phyloP scores from a whole-genome alignment of 2,888 invertebrate species.

The Melinaea menophilus region DNA sequence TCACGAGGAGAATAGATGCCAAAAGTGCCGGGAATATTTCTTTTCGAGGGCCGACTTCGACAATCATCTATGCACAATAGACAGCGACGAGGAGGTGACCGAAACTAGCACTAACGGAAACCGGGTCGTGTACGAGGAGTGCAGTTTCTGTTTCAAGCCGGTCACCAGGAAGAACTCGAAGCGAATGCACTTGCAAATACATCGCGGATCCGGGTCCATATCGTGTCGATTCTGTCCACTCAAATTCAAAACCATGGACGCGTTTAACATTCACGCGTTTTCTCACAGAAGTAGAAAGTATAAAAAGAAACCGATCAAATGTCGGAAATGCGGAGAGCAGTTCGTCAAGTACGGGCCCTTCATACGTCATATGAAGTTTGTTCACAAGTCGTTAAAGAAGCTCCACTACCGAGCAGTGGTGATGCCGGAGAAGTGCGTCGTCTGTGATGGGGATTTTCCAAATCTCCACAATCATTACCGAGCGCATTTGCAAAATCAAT shows the following conservation, averaged over 20 bases:
- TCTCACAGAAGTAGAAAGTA: conserved; percentile 71
- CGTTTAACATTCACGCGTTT: conserved; percentile 71
- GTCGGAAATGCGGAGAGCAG: conserved; percentile 63
- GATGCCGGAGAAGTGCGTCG: conserved; percentile 76
- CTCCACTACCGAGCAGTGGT: conserved; percentile 64
- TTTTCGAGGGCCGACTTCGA: conserved; percentile 60
- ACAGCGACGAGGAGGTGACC: conserved; percentile 62
- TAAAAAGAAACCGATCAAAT: conserved; percentile 65
- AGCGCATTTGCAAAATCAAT: conserved; percentile 78
- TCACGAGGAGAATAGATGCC: conserved; percentile 71
- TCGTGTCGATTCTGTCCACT: conserved; percentile 70
- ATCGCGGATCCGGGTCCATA: conserved; percentile 65
- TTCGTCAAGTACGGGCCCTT: conserved; percentile 71
- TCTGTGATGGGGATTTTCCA: conserved; percentile 78
- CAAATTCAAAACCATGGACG: conserved; percentile 71
- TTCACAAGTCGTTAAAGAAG: conserved; percentile 62
- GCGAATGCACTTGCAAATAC: conserved; percentile 58
- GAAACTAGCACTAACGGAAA: conserved; percentile 35
- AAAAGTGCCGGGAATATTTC: conserved; percentile 72
- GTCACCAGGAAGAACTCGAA: conserved; percentile 58
- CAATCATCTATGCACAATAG: conserved; percentile 67
- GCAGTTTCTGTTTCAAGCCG: conserved; percentile 71
- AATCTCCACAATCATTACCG: conserved; percentile 80
- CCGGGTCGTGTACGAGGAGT: conserved; percentile 60
- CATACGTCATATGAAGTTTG: conserved; percentile 61